phyloP scores from a whole-genome alignment of 2,113 vertebrate species.

The Atrichornis clamosus region DNA sequence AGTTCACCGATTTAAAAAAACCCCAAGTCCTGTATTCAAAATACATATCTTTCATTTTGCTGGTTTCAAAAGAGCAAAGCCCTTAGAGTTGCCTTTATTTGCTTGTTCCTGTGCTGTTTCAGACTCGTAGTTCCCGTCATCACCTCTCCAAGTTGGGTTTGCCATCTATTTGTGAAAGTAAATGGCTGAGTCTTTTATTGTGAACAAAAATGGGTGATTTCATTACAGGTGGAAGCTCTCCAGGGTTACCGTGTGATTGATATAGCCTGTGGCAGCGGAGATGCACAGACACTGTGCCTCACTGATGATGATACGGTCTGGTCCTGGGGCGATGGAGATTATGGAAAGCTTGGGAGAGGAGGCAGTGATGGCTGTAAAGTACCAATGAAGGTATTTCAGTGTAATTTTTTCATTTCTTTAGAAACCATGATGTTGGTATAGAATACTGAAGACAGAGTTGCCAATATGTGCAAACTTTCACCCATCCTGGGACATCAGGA shows the following conservation, averaged over 20 bases:
- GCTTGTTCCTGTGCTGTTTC: not conserved
- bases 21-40: not conserved
- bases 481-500: not conserved
- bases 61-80: not conserved
- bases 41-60: not conserved
- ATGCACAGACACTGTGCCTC: constrained; percentile 94
- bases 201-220: not conserved
- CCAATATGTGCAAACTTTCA: not conserved
- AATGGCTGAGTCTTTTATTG: not conserved
- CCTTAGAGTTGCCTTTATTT: not conserved
- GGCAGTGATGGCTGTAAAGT: constrained; percentile 98
- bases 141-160: not conserved
- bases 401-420: not conserved
- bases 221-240: constrained; percentile 90
- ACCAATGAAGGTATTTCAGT: constrained; percentile 89
- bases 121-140: not conserved
- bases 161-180: not conserved
- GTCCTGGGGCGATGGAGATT: constrained; percentile 99
- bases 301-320: constrained; percentile 97
- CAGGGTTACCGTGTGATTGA: constrained; percentile 96
- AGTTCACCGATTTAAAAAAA: not conserved
- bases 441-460: not conserved
- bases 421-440: not conserved
- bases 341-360: constrained; percentile 94
- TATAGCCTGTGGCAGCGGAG: constrained; percentile 94